Percentiles rank a stretch among this genome's conserved stretches.
These are phyloP conservation scores for Okamejei kenojei DNA, from an alignment of 2,797 vertebrate species.

Conservation along the genomic window DNA sequence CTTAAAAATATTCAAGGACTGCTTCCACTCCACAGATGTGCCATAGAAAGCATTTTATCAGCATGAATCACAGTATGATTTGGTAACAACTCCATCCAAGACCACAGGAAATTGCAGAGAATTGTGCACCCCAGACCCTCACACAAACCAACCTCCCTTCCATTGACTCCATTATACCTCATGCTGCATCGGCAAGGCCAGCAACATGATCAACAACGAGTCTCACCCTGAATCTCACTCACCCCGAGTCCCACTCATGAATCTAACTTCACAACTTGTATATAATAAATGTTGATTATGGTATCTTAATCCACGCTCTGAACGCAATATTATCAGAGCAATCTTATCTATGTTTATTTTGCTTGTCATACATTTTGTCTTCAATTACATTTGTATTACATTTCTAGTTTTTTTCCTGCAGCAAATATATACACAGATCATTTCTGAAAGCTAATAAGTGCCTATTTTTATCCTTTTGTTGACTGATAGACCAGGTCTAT, in stretches of 20 bases:
- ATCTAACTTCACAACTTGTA: not conserved
- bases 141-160: too few species aligned
- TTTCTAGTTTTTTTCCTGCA: not conserved
- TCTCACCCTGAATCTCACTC: too few species aligned
- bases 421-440: not conserved
- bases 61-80: too few species aligned
- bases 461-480: not conserved
- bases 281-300: constrained; percentile 19
- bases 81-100: too few species aligned
- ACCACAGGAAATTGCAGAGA: too few species aligned
- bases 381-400: not conserved
- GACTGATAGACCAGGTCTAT: not conserved
- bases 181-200: too few species aligned
- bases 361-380: not conserved
- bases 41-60: too few species aligned
- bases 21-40: too few species aligned
- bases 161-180: too few species aligned
- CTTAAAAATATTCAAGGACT: too few species aligned
- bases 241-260: not conserved
- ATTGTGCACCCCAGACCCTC: too few species aligned
- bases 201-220: too few species aligned
- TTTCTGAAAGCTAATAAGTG: not conserved
- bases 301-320: not conserved
- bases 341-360: constrained; percentile 24
- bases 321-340: not conserved